phyloP scores from a whole-genome alignment of 2,113 vertebrate species.

The Henicopernis longicauda region DNA sequence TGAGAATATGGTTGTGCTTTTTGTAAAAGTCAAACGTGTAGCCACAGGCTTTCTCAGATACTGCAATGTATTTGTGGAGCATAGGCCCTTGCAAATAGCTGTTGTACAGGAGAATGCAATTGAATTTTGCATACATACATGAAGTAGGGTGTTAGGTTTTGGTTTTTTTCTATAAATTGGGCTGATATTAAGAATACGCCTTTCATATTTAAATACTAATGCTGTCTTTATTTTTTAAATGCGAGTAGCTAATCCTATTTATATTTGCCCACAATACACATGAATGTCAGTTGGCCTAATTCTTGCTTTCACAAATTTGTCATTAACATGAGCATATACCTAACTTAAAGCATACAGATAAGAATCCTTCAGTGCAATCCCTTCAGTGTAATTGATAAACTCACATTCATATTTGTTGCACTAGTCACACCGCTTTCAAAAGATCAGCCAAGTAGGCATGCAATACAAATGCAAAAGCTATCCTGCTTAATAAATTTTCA shows the following conservation, averaged over 20 bases:
- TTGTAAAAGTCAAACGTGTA: not conserved
- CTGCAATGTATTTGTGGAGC: not conserved
- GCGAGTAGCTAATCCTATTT: not conserved
- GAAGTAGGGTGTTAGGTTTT: not conserved
- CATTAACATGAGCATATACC: not conserved
- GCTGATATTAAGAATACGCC: not conserved
- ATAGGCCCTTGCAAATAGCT: not conserved
- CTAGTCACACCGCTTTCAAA: not conserved
- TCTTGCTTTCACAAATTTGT: not conserved
- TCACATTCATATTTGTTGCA: not conserved
- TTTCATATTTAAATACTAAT: not conserved
- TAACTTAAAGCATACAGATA: not conserved
- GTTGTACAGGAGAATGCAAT: not conserved
- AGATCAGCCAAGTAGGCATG: not conserved
- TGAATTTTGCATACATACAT: not conserved
- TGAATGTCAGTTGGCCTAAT: not conserved
- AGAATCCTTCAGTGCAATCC: not conserved
- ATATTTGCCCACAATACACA: not conserved
- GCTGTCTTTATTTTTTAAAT: not conserved
- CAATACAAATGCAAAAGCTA: not conserved
- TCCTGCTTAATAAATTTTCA: not conserved
- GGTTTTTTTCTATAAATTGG: not conserved
- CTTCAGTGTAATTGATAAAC: not conserved
- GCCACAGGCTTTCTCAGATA: not conserved
- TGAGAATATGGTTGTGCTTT: not conserved